Conservation (phyloP, 2,797 vertebrate genomes). For the Anguilla megastoma region DNA sequence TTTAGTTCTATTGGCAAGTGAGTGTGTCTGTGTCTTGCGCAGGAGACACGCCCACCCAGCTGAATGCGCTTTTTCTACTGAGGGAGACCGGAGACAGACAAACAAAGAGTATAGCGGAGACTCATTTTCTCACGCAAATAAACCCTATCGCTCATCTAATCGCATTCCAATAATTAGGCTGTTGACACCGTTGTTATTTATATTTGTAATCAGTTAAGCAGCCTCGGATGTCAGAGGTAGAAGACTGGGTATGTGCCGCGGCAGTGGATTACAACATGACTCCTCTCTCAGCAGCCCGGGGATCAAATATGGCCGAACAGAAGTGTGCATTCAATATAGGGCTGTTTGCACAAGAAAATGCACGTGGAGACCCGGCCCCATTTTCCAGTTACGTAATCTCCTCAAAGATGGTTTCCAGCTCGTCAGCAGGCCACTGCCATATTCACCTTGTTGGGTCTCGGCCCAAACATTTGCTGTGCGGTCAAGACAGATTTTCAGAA, state of each 20-base stretch:
- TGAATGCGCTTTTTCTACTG: conserved; percentile 27
- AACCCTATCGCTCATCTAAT: not conserved
- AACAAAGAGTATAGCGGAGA: not conserved
- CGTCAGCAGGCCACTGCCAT: conserved; percentile 1
- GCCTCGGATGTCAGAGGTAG: conserved; percentile 46
- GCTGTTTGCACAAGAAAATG: conserved; percentile 22
- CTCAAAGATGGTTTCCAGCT: conserved; percentile 12
- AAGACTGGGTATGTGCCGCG: conserved; percentile 18
- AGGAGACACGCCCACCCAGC: conserved; percentile 22
- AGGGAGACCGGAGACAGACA: not conserved
- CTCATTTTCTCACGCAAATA: not conserved
- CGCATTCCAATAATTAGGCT: conserved; percentile 4
- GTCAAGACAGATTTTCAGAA: not conserved
- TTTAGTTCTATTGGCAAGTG: not conserved
- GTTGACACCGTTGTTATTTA: conserved; percentile 58
- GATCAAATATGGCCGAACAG: conserved; percentile 17
- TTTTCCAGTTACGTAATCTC: conserved; percentile 16
- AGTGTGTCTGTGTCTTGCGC: not conserved
- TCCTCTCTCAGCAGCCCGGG: not conserved
- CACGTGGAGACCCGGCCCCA: conserved; percentile 14
- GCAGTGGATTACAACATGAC: conserved; percentile 17
- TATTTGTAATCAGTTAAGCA: conserved; percentile 70
- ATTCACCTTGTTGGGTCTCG: not conserved
- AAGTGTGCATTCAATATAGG: conserved; percentile 22
- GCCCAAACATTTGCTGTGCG: not conserved